These are phyloP conservation scores for Agrochola macilenta DNA, from an alignment of 2,888 invertebrate species.

Conservation along the genomic window DNA sequence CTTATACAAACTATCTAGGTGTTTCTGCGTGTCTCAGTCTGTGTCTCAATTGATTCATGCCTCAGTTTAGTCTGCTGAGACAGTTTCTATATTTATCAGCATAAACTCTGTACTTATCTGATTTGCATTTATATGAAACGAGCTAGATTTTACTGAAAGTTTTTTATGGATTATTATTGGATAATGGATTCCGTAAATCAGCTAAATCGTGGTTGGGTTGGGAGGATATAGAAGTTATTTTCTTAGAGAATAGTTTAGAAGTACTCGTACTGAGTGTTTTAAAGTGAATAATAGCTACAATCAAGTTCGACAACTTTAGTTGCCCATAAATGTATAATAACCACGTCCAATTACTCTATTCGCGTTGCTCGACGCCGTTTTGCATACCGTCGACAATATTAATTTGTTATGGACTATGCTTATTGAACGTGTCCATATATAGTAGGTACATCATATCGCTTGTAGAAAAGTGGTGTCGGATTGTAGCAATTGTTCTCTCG, in stretches of 20 bases:
- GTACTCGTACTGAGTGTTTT: background rate
- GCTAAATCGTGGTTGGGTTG: background rate
- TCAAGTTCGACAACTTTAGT: constrained; percentile 53
- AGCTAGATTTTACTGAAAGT: constrained; percentile 8
- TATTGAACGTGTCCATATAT: constrained; percentile 58
- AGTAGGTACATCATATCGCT: constrained; percentile 51
- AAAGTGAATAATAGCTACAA: constrained; percentile 12
- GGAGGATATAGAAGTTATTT: background rate
- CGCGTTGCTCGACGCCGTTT: constrained; percentile 50
- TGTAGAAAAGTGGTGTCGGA: constrained; percentile 67
- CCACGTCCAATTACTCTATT: constrained; percentile 50
- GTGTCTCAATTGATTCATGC: constrained; percentile 48
- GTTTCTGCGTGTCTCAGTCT: constrained; percentile 33
- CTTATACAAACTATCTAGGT: constrained; percentile 30
- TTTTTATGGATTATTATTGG: constrained; percentile 9
- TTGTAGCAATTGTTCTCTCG: constrained; percentile 75
- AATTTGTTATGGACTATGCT: constrained; percentile 63
- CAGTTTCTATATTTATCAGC: constrained; percentile 38
- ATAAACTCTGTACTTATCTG: constrained; percentile 4
- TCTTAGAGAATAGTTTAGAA: background rate
- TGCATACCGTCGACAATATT: constrained; percentile 61
- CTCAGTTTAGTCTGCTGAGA: constrained; percentile 27
- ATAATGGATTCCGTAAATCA: background rate
- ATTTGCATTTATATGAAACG: constrained; percentile 22
- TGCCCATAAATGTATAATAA: constrained; percentile 46